These are phyloP conservation scores for Anguilla marmorata DNA, from an alignment of 2,797 vertebrate species.

Conservation along the genomic window DNA sequence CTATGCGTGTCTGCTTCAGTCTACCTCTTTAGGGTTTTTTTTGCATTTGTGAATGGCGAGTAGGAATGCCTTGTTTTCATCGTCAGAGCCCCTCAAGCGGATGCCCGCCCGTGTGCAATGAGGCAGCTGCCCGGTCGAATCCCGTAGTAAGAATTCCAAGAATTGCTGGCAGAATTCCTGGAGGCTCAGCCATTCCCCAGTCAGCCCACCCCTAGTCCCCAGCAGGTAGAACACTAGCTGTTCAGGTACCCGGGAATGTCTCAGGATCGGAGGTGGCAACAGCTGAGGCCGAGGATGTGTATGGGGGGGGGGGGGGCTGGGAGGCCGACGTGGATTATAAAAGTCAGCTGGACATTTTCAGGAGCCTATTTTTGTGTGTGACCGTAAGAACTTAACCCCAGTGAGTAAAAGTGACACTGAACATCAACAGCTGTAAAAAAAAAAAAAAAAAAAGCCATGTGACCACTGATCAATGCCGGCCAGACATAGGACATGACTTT, in stretches of 20 bases:
- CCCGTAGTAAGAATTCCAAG: background rate
- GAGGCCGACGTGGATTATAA: background rate
- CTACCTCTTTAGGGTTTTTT: background rate
- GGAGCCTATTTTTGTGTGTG: slow-evolving; percentile 11
- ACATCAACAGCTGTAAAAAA: slow-evolving; percentile 34
- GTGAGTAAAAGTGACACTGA: slow-evolving; percentile 22
- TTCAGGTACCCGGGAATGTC: background rate
- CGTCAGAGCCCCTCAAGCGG: background rate
- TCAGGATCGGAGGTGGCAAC: background rate
- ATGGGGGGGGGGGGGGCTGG: background rate
- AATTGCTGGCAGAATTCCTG: background rate
- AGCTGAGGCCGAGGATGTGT: background rate
- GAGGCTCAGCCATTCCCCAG: background rate
- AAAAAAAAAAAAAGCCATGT: slow-evolving; percentile 28
- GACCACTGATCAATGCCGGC: background rate
- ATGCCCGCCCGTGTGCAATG: background rate
- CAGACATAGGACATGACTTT: background rate
- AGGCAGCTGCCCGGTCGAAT: background rate
- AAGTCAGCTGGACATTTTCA: slow-evolving; percentile 17
- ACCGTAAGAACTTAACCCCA: slow-evolving; percentile 17
- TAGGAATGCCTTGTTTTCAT: background rate
- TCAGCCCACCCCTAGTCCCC: background rate
- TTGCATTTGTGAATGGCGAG: background rate
- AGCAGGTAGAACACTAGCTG: background rate
- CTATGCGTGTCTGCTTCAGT: background rate